Percentiles rank a stretch among this genome's conserved stretches.
phyloP scores from a whole-genome alignment of 1,140 invertebrate genomes.

The Drosophila gunungcola region DNA sequence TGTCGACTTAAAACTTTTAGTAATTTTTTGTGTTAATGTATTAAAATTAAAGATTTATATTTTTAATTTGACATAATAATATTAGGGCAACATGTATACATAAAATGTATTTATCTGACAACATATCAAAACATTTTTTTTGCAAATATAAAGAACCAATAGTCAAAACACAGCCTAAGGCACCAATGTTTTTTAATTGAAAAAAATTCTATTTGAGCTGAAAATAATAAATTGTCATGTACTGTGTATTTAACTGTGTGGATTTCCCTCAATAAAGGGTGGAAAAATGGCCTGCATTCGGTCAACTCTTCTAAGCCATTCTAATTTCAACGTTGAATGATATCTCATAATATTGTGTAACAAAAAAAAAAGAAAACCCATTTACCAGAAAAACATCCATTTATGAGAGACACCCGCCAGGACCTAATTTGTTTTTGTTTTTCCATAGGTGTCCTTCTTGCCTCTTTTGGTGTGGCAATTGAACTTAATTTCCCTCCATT shows the following conservation, averaged over 20 bases:
- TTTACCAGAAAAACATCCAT: constrained; percentile 19
- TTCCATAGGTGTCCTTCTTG: constrained; percentile 22
- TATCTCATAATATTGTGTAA: constrained; percentile 29
- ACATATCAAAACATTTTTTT: too few relatives aligned
- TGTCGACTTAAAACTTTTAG: too few relatives aligned
- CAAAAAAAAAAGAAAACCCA: constrained; percentile 8
- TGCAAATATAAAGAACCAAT: too few relatives aligned
- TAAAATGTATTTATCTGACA: too few relatives aligned
- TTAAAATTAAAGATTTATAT: too few relatives aligned
- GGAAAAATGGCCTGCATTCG: neutral
- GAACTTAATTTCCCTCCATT: constrained; percentile 53
- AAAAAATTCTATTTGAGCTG: too few relatives aligned
- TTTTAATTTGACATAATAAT: too few relatives aligned
- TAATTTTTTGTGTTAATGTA: too few relatives aligned
- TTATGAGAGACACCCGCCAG: neutral
- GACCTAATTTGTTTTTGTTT: neutral
- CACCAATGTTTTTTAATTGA: too few relatives aligned
- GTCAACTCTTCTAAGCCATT: neutral
- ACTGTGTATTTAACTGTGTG: neutral
- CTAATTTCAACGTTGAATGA: constrained; percentile 19
- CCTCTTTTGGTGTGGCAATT: constrained; percentile 46
- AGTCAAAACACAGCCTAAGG: too few relatives aligned
- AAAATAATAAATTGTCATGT: too few relatives aligned
- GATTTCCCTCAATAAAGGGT: neutral
- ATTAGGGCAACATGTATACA: too few relatives aligned